These are phyloP conservation scores for Amiota mariae DNA, from an alignment of 2,888 invertebrate species.

Conservation along the genomic window DNA sequence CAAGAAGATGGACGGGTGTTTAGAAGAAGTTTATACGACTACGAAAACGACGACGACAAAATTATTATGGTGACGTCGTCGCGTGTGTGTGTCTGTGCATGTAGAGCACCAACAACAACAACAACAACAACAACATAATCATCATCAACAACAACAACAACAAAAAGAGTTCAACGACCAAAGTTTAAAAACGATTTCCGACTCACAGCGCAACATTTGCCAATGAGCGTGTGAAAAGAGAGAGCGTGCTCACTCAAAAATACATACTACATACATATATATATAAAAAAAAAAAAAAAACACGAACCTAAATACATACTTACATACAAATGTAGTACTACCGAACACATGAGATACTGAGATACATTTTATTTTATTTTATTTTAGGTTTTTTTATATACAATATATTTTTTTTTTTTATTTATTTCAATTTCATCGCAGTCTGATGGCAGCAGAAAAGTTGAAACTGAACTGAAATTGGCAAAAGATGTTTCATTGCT, in stretches of 20 bases:
- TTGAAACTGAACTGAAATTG: slow-evolving; percentile 19
- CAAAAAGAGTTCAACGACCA: slow-evolving; percentile 65
- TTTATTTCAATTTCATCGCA: no score
- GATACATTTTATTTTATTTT: no score
- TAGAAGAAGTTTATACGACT: no score
- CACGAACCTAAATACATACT: neutral
- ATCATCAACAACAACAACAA: slow-evolving; percentile 37
- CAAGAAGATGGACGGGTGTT: no score
- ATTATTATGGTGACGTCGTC: slow-evolving; percentile 47
- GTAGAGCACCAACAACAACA: slow-evolving; percentile 23
- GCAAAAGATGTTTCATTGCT: neutral
- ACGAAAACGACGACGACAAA: neutral
- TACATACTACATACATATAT: no score
- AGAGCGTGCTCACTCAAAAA: neutral
- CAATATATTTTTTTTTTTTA: no score
- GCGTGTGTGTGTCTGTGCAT: slow-evolving; percentile 16
- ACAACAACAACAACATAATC: slow-evolving; percentile 36
- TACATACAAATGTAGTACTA: neutral
- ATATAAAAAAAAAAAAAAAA: no score
- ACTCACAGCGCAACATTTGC: slow-evolving; percentile 37
- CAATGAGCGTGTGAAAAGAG: slow-evolving; percentile 33
- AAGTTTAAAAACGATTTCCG: slow-evolving; percentile 61
- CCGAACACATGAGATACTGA: no score
- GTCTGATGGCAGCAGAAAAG: neutral
- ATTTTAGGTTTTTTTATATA: no score